Base-by-base conservation (phyloP, 2,888 invertebrate genomes). In the Silvanus unidentatus region DNA sequence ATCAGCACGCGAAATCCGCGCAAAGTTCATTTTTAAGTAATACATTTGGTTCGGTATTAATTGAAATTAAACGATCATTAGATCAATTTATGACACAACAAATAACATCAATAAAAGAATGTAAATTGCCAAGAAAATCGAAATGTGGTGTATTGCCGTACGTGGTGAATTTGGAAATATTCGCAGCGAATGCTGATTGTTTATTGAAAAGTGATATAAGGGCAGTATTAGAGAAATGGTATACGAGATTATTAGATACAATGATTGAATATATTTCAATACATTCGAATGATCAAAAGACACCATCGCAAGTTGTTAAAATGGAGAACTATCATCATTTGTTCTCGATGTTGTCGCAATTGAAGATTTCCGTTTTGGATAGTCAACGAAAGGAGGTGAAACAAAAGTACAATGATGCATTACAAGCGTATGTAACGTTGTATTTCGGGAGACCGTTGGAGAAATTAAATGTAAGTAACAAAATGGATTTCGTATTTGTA, bases 251-350 rank as follows among this genome's bases (percentile, higher is more conserved):
- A 58, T 84, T 91, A n/a, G 78, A 77, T 54, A 85, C 86, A 34
- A 88, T 95, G 75, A 84, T 93, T 70, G 86, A 88, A 57, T 86
- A 86, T 50, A 88, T 96, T 51, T 77, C 80, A 30, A 72, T 80
- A 39, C 87, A 93, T 57, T 84, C 91, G 1, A 75, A 74, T 42
- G 90, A 93, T 61, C 84, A 86, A 53, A 94, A 94, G 75, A 94
- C 94, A 11, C 98, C 97, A 3, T 80, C 86, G 40, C 88, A 92
- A 75, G 93, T 96, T 36, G 81, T 96, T 40, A 87, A 88, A 73
- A 89, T 95, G 85, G 90, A 98, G 77, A 99, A 98, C 74, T 97
- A 90, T 73, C 97, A 98, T 77, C 88, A 90, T 61, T 81, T 99
- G 69, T 86, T 88, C 70, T 90, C 86, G 36, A 75, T 88, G 54